Conservation (phyloP, 2,113 vertebrate species). For the Xerus inauris region DNA sequence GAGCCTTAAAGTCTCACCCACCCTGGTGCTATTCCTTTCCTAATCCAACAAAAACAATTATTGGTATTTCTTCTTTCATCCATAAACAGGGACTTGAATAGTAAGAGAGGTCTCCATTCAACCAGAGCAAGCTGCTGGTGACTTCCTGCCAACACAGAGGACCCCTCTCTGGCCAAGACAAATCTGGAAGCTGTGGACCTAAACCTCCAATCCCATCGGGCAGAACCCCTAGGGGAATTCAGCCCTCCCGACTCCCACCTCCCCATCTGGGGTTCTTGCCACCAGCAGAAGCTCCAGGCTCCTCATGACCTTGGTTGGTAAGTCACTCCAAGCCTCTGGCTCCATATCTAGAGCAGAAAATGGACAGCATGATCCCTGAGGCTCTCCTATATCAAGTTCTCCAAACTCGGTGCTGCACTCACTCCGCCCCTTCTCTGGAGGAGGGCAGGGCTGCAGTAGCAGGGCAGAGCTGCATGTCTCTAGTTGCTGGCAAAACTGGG, state of each 20-base stretch:
- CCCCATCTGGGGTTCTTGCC: not conserved
- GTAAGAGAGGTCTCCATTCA: not conserved
- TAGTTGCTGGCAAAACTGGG: slow-evolving; percentile 73
- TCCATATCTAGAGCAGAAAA: slow-evolving; percentile 47
- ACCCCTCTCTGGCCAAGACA: not conserved
- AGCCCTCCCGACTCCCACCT: not conserved
- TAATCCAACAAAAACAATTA: not conserved
- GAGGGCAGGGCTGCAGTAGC: not conserved
- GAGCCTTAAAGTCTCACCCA: not conserved
- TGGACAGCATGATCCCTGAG: not conserved
- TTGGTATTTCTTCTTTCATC: not conserved
- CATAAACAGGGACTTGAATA: not conserved
- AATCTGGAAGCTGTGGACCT: not conserved
- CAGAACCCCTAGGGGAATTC: not conserved
- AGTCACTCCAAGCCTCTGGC: not conserved
- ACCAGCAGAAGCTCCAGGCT: not conserved
- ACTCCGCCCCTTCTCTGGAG: not conserved
- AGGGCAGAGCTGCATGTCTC: not conserved
- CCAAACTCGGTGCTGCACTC: not conserved
- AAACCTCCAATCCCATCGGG: not conserved
- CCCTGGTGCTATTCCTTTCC: not conserved
- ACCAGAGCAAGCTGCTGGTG: not conserved
- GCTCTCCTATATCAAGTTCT: not conserved
- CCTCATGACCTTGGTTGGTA: slow-evolving; percentile 40
- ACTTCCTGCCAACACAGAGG: not conserved